Conservation (phyloP, 2,113 vertebrate species). For the Alces alces region DNA sequence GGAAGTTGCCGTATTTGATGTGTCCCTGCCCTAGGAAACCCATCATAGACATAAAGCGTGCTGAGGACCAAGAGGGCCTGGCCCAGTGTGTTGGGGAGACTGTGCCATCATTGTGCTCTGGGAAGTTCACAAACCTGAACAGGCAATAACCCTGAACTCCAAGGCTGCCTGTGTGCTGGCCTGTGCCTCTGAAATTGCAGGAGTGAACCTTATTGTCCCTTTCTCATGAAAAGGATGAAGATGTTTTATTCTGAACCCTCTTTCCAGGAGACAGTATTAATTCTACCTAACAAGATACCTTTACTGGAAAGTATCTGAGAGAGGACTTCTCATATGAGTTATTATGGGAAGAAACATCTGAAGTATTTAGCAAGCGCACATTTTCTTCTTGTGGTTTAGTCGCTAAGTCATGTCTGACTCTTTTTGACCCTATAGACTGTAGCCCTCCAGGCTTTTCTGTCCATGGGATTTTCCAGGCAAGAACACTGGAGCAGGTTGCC, state of each 20-base stretch:
- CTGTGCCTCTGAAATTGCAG: background rate
- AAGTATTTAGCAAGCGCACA: background rate
- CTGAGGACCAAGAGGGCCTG: rapidly evolving
- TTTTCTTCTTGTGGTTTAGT: background rate
- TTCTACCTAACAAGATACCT: background rate
- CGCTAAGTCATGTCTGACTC: background rate
- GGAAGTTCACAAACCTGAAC: background rate
- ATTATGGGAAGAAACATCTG: background rate
- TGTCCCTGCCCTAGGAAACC: background rate
- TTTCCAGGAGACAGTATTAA: background rate
- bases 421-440: background rate
- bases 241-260: background rate
- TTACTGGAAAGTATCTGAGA: background rate
- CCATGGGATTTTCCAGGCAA: background rate
- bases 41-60: background rate
- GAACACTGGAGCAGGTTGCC: background rate
- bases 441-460: background rate
- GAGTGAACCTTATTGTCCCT: background rate
- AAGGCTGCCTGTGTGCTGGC: background rate
- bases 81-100: background rate
- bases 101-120: background rate
- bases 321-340: background rate
- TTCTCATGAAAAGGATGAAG: background rate
- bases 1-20: background rate
- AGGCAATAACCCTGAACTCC: background rate